Evolutionary conservation across 2,888 invertebrate genomes (phyloP), one percentile per base, ranked within the genome.

Genomic region (Platycnemis pennipes): DNA sequence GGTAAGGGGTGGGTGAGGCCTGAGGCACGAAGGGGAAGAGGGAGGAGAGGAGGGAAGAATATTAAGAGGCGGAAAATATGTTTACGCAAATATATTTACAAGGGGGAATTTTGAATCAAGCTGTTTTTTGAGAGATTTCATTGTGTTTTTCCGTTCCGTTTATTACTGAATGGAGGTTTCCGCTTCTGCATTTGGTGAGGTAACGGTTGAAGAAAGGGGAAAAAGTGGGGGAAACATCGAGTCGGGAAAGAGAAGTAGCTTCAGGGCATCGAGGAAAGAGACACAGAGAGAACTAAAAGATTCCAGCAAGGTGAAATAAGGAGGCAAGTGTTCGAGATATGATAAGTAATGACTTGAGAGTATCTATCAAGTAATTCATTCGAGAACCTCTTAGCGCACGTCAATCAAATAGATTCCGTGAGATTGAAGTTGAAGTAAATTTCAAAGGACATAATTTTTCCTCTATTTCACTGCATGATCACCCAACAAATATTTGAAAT

Each of bases 141-240:
- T 77, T 37, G 77, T 77, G 77, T 77, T 77, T 37, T 77, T 77
- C 77, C 77, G 37, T 37, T 77, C 77, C 77, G 77, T 77, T 77
- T 77, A 37, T 16, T 31, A 16, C 37, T 37, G 77, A 2, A 77
- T n/a, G 77, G 77, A 8, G 37, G 31, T 77, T 77, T 77, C 77
- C 77, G 77, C 77, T n/a, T 31, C 13, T 77, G 37, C 37, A 37
- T 37, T 37, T 26, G 37, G 1, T 37, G 77, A 77, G 77, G 77
- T 77, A 77, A 77, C 77, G 37, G 77, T 77, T 77, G 77, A 37
- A 77, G 37, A 63, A 63, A 63, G 26, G 11, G 37, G 77, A 77
- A 77, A 77, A 77, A 2, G 1, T 8, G 63, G n/a, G 8, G 7
- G 16, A 77, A 77, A 77, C n/a, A 77, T 77, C 77, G 26, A 77